Percentiles rank a stretch among this genome's conserved stretches.
Conservation (phyloP, 2,888 invertebrate species). For the Eledona agricola region DNA sequence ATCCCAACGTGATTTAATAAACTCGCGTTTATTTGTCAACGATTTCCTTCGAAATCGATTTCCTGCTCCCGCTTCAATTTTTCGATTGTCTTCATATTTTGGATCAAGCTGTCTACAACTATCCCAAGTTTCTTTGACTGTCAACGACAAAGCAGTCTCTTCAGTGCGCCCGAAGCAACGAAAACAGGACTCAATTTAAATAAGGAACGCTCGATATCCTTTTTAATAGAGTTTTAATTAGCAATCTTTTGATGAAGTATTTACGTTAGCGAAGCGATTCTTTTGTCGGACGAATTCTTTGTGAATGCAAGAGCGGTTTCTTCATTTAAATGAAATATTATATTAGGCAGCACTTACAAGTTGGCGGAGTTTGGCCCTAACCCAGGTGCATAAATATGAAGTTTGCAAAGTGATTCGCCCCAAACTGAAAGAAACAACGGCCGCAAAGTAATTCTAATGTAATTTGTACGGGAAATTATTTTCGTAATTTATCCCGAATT, state of each 20-base stretch:
- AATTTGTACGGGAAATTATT: constrained; percentile 30
- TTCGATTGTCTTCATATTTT: constrained; percentile 23
- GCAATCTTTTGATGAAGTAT: constrained; percentile 20
- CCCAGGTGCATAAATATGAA: constrained; percentile 44
- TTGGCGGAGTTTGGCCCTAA: constrained; percentile 41
- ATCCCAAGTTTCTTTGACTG: constrained; percentile 5
- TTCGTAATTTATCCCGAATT: constrained; percentile 27
- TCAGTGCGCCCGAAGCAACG: no score
- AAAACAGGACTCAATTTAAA: no score
- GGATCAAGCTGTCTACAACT: constrained; percentile 26
- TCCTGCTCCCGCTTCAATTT: constrained; percentile 1
- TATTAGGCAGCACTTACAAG: constrained; percentile 40
- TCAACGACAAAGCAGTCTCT: constrained; percentile 2
- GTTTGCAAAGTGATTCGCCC: constrained; percentile 39
- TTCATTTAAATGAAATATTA: constrained; percentile 41
- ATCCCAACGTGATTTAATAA: constrained; percentile 28
- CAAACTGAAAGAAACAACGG: constrained; percentile 30
- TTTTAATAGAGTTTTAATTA: constrained; percentile 19
- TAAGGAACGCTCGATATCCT: constrained; percentile 2
- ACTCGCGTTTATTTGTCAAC: constrained; percentile 8
- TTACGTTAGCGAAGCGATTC: constrained; percentile 2
- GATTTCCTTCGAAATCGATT: constrained; percentile 14
- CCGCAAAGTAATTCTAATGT: constrained; percentile 30
- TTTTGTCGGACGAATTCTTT: constrained; percentile 33
- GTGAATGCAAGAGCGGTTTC: constrained; percentile 39